A percentile compares a stretch with the other conserved stretches of the same genome.
Conservation (phyloP, 2,113 vertebrate species). For the Crotalus horridus region DNA sequence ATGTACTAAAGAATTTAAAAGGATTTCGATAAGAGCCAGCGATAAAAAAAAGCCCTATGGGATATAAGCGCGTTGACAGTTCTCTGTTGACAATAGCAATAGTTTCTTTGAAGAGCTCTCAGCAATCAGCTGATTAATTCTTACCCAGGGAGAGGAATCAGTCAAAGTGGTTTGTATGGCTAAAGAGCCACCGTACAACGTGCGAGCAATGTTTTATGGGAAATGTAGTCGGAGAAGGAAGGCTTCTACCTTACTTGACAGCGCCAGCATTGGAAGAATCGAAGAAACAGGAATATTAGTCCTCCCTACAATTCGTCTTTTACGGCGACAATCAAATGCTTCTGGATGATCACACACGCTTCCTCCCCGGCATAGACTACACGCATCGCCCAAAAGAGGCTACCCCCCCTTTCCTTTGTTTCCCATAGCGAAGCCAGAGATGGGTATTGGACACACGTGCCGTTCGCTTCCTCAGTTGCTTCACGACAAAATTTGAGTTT, state of each 20-base stretch:
- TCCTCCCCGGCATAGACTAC: background rate
- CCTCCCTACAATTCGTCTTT: background rate
- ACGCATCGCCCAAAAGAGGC: background rate
- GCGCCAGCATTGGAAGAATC: too few species aligned
- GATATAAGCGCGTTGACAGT: background rate
- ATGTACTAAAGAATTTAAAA: background rate
- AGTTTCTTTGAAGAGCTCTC: constrained; percentile 16
- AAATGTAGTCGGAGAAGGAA: constrained; percentile 9
- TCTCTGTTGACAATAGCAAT: constrained; percentile 2
- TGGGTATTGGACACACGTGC: background rate
- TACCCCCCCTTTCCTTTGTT: background rate
- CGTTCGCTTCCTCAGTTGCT: background rate
- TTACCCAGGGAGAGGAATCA: background rate
- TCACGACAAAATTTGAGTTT: background rate
- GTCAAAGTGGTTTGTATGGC: background rate
- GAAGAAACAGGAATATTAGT: background rate
- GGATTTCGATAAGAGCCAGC: background rate
- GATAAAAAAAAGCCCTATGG: background rate
- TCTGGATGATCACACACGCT: background rate
- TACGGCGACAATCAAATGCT: background rate
- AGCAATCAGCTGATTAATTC: constrained; percentile 20
- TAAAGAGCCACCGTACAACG: constrained; percentile 5
- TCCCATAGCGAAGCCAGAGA: background rate
- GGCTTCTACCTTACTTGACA: background rate
- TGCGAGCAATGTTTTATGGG: background rate